These are phyloP conservation scores for Mechanitis messenoides DNA, from an alignment of 2,888 invertebrate species.

Conservation along the genomic window DNA sequence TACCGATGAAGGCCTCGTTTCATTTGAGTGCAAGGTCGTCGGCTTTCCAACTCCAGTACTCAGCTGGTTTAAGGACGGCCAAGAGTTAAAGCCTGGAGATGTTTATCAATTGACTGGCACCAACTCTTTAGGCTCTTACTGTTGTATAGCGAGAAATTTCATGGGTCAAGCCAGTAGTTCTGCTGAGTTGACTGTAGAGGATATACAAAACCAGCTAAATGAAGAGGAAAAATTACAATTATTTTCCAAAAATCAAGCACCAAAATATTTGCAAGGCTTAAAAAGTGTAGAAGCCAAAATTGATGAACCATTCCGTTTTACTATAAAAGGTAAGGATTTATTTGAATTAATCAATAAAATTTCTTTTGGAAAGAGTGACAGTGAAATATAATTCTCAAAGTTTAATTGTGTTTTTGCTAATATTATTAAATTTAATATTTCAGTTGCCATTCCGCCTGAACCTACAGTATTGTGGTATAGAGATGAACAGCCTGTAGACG, in stretches of 20 bases:
- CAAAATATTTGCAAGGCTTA: slow-evolving; percentile 87
- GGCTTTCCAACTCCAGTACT: slow-evolving; percentile 92
- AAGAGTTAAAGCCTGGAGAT: slow-evolving; percentile 93
- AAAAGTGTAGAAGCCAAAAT: slow-evolving; percentile 90
- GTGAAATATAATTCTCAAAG: no score
- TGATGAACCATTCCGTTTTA: slow-evolving; percentile 87
- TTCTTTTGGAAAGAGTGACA: no score
- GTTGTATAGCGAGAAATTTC: slow-evolving; percentile 91
- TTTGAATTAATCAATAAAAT: background rate
- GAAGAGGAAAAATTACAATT: slow-evolving; percentile 89
- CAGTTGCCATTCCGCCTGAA: slow-evolving; percentile 87
- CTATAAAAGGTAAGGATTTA: slow-evolving; percentile 81
- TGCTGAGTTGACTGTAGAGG: slow-evolving; percentile 91
- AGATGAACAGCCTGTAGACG: slow-evolving; percentile 87
- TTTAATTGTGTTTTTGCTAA: slow-evolving; percentile 4
- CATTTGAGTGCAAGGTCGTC: slow-evolving; percentile 95
- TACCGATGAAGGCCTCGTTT: slow-evolving; percentile 93
- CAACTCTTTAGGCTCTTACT: slow-evolving; percentile 91
- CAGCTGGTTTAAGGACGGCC: slow-evolving; percentile 95
- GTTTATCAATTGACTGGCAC: slow-evolving; percentile 94
- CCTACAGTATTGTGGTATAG: slow-evolving; percentile 91
- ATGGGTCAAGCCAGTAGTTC: slow-evolving; percentile 93
- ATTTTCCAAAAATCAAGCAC: slow-evolving; percentile 86
- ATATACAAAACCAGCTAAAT: slow-evolving; percentile 91
- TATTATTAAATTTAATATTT: slow-evolving; percentile 33